Evolutionary conservation across 30 jellyfish, hydroid and myxozoan genomes (phyloP).

Genomic region (Hydractinia echinata): DNA sequence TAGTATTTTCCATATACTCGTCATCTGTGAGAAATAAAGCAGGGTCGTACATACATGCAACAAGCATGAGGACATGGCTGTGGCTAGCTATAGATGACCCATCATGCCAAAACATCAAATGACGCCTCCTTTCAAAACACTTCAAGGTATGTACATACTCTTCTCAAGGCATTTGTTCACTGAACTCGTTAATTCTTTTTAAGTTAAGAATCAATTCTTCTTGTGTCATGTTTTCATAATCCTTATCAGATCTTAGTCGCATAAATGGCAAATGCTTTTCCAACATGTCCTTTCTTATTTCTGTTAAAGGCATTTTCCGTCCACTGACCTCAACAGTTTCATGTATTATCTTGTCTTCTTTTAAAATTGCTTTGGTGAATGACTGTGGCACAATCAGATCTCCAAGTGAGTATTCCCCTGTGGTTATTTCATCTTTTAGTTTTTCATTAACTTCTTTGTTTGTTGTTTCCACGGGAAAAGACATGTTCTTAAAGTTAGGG

Average conservation of each 20-base stretch:
- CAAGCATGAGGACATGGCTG: slow-evolving; percentile 4
- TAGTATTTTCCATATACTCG: background rate
- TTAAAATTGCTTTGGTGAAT: background rate
- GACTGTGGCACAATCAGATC: slow-evolving; percentile 8
- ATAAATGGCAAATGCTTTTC: background rate
- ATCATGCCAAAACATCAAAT: slow-evolving; percentile 6
- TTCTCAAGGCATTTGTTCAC: background rate
- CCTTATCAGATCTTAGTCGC: background rate
- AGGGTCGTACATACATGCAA: slow-evolving; percentile 13
- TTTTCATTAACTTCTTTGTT: slow-evolving; percentile 9
- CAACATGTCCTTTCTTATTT: background rate
- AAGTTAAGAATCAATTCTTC: slow-evolving; percentile 4
- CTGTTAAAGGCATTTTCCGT: slow-evolving; percentile 11
- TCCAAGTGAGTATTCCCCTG: slow-evolving; percentile 18
- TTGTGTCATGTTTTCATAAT: slow-evolving; percentile 3
- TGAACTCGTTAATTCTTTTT: slow-evolving; percentile 7
- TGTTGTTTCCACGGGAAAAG: too few species aligned
- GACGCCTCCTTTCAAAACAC: slow-evolving; percentile 13
- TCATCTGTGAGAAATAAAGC: slow-evolving; percentile 22
- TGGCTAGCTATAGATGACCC: background rate
- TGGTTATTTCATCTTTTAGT: background rate
- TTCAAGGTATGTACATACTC: slow-evolving; percentile 2
- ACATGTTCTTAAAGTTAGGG: too few species aligned
- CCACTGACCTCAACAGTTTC: background rate
- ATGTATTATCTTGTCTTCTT: background rate